A percentile compares a stretch with the other conserved stretches of the same genome.
Conservation (phyloP, 2,888 invertebrate species). For the Melieria crassipennis region DNA sequence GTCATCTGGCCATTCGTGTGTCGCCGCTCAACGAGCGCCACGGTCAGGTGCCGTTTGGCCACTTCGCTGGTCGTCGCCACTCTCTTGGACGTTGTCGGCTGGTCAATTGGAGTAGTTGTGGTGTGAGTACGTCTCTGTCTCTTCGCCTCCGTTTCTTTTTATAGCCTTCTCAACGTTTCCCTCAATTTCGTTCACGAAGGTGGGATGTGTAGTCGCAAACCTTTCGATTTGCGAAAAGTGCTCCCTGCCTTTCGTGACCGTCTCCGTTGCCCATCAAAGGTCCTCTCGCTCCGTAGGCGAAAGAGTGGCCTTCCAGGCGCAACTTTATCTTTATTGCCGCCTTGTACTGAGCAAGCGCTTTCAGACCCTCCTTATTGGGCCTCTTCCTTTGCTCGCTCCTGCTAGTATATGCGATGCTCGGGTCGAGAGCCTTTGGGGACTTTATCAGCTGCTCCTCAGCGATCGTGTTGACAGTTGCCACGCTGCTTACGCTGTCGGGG, state of each 20-base stretch:
- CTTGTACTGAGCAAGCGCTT: too few species aligned
- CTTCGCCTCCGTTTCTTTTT: not conserved
- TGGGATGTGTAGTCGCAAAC: not conserved
- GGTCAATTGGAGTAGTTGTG: not conserved
- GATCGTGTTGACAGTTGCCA: too few species aligned
- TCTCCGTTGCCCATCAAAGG: not conserved
- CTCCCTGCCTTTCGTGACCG: not conserved
- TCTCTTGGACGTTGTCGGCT: not conserved
- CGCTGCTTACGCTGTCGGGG: too few species aligned
- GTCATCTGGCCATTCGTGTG: slow-evolving; percentile 4
- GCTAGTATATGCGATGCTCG: too few species aligned
- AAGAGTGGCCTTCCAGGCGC: not conserved
- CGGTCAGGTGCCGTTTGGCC: slow-evolving; percentile 4
- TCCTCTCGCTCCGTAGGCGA: not conserved
- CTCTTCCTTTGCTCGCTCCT: too few species aligned
- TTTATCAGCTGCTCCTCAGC: too few species aligned
- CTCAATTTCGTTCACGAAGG: not conserved
- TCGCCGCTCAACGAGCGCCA: not conserved
- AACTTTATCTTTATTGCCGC: too few species aligned
- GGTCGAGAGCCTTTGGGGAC: too few species aligned
- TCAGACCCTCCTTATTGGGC: too few species aligned
- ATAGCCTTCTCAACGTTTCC: not conserved
- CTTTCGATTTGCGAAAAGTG: not conserved
- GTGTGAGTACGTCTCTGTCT: not conserved
- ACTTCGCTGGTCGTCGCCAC: not conserved